Evolutionary conservation across 2,113 vertebrate species (phyloP), one percentile per base, ranked within the genome.

Genomic region (Miniopterus natalensis): DNA sequence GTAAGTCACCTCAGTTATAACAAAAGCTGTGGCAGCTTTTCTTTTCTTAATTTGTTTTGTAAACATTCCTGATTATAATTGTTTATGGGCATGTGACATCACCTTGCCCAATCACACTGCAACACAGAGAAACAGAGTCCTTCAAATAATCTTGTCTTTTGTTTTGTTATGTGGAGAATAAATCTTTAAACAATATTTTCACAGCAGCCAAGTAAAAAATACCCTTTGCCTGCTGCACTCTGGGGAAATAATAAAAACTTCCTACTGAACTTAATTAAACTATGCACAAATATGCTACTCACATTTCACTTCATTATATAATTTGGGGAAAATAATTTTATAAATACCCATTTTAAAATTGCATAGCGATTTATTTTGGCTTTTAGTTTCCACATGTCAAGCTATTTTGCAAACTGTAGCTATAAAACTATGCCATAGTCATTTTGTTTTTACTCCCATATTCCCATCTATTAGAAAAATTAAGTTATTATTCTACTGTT

Each of bases 221-320:
- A 93, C 21, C 55, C 73, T 88, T 92, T 95, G 63, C 31, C 66
- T 95, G 95, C 21, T 27, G 96, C 96, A 88, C 14, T 40, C 66
- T 66, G 15, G 55, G 13, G 40, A 83, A 98, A 94, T 91, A 98
- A 96, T 14, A 96, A 84, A 96, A 97, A 97, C 31, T 92, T 92
- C 85, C 66, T 88, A 95, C 53, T 97, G 96, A 96, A 59, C 6
- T 15, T 88, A 95, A 85, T 93, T 96, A 96, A 96, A 92, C 1
- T 65, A 66, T 86, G 68, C 17, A 71, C 75, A 89, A 90, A 90
- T 93, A 29, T 25, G 9, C 3, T 55, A 94, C 17, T 97, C 59
- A 57, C 49, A 51, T 75, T 73, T 75, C 36, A 81, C 73, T 81
- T 97, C 40, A 94, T 21, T 94, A 59, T 84, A 90, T 88, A 27